Percentiles rank a stretch among this genome's conserved stretches.
phyloP scores from a whole-genome alignment of 1,140 invertebrate species.

The Drosophila ogumai region DNA sequence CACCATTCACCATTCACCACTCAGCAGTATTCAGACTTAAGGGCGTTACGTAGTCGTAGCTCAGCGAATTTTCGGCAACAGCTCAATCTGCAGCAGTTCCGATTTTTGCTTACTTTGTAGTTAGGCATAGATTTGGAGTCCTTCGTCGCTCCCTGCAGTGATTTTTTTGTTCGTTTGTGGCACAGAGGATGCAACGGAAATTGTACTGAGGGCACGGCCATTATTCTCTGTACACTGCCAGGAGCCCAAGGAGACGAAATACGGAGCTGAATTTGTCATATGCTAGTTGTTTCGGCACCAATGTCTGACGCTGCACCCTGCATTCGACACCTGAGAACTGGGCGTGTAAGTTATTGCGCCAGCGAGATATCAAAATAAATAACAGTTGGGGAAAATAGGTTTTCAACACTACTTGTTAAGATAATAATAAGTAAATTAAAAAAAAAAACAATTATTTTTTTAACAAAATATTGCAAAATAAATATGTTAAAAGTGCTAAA shows the following conservation, averaged over 20 bases:
- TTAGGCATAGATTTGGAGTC: constrained; percentile 66
- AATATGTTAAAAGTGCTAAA: background rate
- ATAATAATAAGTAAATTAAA: too few relatives aligned
- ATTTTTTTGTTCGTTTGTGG: constrained; percentile 25
- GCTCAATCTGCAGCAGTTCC: constrained; percentile 62
- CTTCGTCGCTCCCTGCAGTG: background rate
- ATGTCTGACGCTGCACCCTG: constrained; percentile 12
- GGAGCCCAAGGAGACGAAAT: constrained; percentile 38
- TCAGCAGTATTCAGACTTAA: constrained; percentile 21
- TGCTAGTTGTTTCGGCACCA: constrained; percentile 37
- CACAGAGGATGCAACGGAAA: constrained; percentile 68
- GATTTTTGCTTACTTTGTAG: constrained; percentile 77
- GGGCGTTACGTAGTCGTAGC: constrained; percentile 16
- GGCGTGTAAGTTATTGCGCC: background rate
- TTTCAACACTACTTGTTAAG: background rate
- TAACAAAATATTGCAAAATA: background rate
- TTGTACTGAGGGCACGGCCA: constrained; percentile 59
- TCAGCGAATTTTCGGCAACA: constrained; percentile 19
- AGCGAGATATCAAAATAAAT: background rate
- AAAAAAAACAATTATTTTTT: background rate
- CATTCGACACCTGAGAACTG: background rate
- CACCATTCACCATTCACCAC: background rate
- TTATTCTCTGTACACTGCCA: constrained; percentile 26
- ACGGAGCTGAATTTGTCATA: constrained; percentile 64
- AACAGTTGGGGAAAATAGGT: too few relatives aligned